phyloP scores from a whole-genome alignment of 2,888 invertebrate genomes.

The Spicauda simplicius region DNA sequence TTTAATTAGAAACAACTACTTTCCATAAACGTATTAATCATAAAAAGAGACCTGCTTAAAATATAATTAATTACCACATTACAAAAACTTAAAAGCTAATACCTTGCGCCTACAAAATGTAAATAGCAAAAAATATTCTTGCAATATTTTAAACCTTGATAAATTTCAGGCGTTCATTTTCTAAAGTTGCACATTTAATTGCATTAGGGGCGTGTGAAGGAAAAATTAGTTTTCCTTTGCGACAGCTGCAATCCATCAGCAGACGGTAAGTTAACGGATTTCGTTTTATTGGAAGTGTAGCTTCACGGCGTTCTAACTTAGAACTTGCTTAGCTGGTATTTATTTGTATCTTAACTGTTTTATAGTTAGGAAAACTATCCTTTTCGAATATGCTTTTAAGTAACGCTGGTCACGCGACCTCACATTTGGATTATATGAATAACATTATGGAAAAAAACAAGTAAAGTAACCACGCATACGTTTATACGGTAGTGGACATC shows the following conservation, averaged over 20 bases:
- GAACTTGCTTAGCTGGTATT: neutral
- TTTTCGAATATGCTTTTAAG: too few species aligned
- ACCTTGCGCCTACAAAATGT: neutral
- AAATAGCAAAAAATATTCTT: neutral
- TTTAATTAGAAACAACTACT: too few species aligned
- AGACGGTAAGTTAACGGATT: slow-evolving; percentile 7
- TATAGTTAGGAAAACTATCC: too few species aligned
- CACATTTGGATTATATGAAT: too few species aligned
- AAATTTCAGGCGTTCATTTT: neutral
- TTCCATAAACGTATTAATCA: too few species aligned
- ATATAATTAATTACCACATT: neutral
- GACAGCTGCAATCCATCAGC: slow-evolving; percentile 19
- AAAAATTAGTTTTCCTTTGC: slow-evolving; percentile 13
- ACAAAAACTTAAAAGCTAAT: neutral
- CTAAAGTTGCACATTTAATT: neutral
- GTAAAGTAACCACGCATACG: too few species aligned
- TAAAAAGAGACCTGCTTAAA: too few species aligned
- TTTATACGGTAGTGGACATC: too few species aligned
- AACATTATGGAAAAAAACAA: too few species aligned
- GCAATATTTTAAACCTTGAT: neutral
- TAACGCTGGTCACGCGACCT: too few species aligned
- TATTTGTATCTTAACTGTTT: neutral
- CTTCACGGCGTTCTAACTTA: neutral
- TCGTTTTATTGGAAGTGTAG: slow-evolving; percentile 10
- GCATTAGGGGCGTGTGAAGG: neutral